Conservation (phyloP, 2,797 vertebrate species). For the Dendrocincla tyrannina region DNA sequence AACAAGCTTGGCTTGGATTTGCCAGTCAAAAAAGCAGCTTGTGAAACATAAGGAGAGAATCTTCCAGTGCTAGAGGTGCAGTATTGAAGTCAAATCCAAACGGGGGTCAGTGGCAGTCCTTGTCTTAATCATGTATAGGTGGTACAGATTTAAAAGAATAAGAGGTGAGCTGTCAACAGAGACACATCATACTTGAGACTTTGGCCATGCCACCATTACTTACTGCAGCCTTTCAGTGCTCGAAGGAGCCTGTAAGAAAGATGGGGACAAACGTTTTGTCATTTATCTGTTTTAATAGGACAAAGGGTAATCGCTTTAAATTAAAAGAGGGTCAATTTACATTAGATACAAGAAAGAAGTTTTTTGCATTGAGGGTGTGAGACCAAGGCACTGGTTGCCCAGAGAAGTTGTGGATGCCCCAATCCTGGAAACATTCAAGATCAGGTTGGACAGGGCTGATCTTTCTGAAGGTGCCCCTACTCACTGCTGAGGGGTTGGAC, state of each 20-base stretch:
- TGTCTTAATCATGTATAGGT: neutral
- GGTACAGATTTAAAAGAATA: neutral
- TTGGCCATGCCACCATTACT: neutral
- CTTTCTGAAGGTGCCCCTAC: neutral
- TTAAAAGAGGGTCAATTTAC: neutral
- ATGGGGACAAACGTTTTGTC: neutral
- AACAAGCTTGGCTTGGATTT: neutral
- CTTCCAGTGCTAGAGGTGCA: neutral
- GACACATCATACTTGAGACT: neutral
- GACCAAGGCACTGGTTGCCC: neutral
- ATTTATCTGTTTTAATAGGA: neutral
- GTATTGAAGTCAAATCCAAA: neutral
- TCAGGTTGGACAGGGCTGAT: neutral
- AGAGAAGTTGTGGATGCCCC: neutral
- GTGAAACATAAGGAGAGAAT: neutral
- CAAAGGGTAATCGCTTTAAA: neutral
- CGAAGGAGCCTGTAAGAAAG: rapidly evolving
- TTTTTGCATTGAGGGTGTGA: neutral
- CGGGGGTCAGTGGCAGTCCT: neutral
- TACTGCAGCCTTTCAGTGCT: neutral
- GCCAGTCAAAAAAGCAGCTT: neutral
- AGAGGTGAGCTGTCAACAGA: neutral
- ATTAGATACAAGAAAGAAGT: too few species aligned
- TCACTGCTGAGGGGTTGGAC: neutral
- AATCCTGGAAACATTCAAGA: too few species aligned